Evolutionary conservation across 2,888 invertebrate species (phyloP).

Genomic region (Trachelus tabidus): DNA sequence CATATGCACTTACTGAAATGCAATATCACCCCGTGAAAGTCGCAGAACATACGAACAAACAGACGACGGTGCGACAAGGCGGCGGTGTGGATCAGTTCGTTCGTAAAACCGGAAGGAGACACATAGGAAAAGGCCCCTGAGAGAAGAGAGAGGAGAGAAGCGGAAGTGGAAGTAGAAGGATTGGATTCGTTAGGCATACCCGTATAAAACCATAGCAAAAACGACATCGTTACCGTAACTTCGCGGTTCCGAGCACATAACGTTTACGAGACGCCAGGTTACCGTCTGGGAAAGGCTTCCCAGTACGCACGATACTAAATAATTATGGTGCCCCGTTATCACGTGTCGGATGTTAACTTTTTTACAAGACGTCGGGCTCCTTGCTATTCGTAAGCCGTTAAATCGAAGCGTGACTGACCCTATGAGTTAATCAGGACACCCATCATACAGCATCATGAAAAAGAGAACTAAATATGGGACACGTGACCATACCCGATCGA

Average conservation of each 20-base stretch:
- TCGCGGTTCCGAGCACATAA: background rate
- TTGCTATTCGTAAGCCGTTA: background rate
- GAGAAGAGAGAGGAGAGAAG: background rate
- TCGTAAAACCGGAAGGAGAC: background rate
- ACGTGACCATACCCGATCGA: background rate
- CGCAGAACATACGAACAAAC: background rate
- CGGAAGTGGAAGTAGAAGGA: constrained; percentile 1
- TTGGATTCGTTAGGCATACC: constrained; percentile 1
- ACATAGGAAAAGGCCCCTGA: background rate
- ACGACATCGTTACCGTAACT: constrained; percentile 4
- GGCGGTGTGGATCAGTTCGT: background rate
- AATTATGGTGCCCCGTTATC: background rate
- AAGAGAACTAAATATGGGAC: background rate
- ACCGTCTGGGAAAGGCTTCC: background rate
- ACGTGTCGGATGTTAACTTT: background rate
- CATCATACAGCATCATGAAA: background rate
- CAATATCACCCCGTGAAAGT: background rate
- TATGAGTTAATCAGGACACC: background rate
- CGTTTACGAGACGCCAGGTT: constrained; percentile 29
- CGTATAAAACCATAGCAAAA: background rate
- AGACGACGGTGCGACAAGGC: background rate
- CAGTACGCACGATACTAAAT: background rate
- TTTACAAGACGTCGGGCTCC: background rate
- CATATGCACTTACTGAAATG: background rate
- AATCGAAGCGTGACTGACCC: background rate